Conservation (phyloP, 2,888 invertebrate genomes). For the Hesperia comma region DNA sequence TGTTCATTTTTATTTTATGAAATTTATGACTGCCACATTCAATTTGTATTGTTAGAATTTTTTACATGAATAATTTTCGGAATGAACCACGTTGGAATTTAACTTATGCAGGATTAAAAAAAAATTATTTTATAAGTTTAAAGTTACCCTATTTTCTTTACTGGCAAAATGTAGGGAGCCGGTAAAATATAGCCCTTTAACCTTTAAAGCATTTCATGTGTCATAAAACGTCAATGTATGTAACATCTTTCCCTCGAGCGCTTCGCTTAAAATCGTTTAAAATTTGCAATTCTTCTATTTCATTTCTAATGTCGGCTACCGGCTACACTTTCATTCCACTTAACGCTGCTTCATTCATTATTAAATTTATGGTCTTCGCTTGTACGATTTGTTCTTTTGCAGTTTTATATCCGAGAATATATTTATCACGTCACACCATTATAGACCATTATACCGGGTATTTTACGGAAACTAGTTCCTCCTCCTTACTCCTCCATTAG, state of each 20-base stretch:
- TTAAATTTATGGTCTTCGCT: neutral
- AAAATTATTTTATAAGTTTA: too few species aligned
- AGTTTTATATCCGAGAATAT: neutral
- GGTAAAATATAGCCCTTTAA: neutral
- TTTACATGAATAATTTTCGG: too few species aligned
- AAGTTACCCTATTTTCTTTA: too few species aligned
- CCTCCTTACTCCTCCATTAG: too few species aligned
- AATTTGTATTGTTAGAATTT: too few species aligned
- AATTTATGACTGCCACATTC: too few species aligned
- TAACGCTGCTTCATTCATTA: neutral
- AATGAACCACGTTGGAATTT: too few species aligned
- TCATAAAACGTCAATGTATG: neutral
- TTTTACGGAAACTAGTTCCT: too few species aligned
- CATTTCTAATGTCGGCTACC: conserved; percentile 17
- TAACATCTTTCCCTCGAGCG: conserved; percentile 8
- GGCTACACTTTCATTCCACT: neutral
- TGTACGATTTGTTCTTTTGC: neutral
- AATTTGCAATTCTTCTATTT: conserved; percentile 19
- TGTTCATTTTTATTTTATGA: too few species aligned
- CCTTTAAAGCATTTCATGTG: too few species aligned
- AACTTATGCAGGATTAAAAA: too few species aligned
- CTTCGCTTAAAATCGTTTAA: conserved; percentile 16
- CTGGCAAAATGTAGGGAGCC: too few species aligned
- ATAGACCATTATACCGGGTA: neutral
- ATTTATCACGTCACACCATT: neutral